Conservation (phyloP, 2,797 vertebrate genomes). For the Enteromius unitaeniatus region DNA sequence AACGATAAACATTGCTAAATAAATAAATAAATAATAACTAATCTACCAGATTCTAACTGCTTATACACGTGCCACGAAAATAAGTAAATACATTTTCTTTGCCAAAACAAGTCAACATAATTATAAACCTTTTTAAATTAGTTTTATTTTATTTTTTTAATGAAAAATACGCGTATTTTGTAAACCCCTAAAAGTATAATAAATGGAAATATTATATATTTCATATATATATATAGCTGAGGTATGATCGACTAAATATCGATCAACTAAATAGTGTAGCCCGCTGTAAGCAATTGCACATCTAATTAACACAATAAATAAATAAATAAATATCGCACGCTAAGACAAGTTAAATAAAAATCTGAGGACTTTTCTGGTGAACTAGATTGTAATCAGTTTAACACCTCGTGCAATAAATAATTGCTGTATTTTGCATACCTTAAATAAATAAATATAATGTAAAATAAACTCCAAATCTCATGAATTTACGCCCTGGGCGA, state of each 20-base stretch:
- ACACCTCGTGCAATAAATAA: not conserved
- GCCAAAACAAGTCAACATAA: slow-evolving; percentile 69
- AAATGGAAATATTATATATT: not conserved
- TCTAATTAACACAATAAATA: not conserved
- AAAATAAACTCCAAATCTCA: slow-evolving; percentile 78
- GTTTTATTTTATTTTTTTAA: too few relatives aligned
- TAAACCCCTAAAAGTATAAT: not conserved
- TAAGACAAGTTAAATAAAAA: slow-evolving; percentile 63
- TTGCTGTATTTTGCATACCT: not conserved
- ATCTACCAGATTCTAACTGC: not conserved
- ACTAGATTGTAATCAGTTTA: not conserved
- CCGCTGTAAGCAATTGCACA: not conserved
- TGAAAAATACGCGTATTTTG: not conserved
- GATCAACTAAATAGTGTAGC: slow-evolving; percentile 62
- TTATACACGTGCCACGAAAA: slow-evolving; percentile 32
- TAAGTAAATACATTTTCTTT: slow-evolving; percentile 75
- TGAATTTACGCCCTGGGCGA: slow-evolving; percentile 93
- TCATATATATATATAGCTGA: not conserved
- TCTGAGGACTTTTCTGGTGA: not conserved
- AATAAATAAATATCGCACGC: slow-evolving; percentile 77
- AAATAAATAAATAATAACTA: not conserved
- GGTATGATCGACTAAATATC: not conserved
- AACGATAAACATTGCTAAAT: not conserved
- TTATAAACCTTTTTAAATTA: not conserved
- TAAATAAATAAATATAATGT: slow-evolving; percentile 45